These are phyloP conservation scores for Drosophila sulfurigaster DNA, from an alignment of 1,140 invertebrate genomes.

Conservation along the genomic window DNA sequence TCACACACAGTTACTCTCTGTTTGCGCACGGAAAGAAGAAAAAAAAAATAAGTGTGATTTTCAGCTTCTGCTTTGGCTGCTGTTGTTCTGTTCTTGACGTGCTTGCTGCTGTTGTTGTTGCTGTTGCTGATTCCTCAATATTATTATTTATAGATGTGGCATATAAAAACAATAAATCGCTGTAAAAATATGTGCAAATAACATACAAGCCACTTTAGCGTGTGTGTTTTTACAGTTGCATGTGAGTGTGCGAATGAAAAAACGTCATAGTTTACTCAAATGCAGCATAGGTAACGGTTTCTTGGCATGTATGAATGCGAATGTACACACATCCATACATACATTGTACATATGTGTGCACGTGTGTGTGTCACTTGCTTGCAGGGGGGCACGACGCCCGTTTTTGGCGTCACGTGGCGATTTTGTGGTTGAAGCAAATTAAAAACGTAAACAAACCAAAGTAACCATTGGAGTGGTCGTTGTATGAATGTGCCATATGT, in stretches of 20 bases:
- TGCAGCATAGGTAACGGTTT: conserved; percentile 25
- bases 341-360: not conserved
- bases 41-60: conserved; percentile 29
- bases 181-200: conserved; percentile 57
- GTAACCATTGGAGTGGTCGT: conserved; percentile 9
- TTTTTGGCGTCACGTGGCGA: conserved; percentile 63
- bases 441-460: conserved; percentile 71
- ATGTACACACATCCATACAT: no score
- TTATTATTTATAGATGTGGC: conserved; percentile 69
- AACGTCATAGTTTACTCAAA: conserved; percentile 45
- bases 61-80: conserved; percentile 24
- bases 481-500: not conserved
- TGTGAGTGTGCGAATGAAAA: conserved; percentile 5
- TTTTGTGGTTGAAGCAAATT: conserved; percentile 63
- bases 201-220: not conserved
- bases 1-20: not conserved
- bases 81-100: no score
- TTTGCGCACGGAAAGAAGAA: conserved; percentile 8
- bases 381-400: conserved; percentile 27
- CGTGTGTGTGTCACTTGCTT: conserved; percentile 7
- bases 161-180: conserved; percentile 62
- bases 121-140: conserved; percentile 33
- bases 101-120: no score
- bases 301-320: not conserved
- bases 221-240: not conserved